Evolutionary conservation across 2,113 vertebrate genomes (phyloP).

Genomic region (Ceyx cyanopectus): DNA sequence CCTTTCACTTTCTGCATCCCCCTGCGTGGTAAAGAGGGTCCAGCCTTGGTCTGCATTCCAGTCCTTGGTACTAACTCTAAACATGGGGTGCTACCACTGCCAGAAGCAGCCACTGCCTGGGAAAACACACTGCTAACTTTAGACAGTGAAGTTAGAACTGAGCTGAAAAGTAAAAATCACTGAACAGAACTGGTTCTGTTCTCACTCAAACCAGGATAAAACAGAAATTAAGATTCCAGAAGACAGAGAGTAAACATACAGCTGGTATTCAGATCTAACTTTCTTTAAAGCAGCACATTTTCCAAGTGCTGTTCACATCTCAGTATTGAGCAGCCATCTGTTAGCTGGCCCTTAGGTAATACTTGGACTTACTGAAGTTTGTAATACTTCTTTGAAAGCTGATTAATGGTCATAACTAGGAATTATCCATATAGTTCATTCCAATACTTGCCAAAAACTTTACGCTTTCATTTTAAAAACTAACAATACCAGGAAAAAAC

Average conservation of each 20-base stretch:
- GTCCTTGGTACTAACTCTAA: too few relatives aligned
- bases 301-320: background rate
- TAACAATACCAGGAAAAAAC: background rate
- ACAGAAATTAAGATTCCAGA: background rate
- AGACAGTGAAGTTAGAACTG: too few relatives aligned
- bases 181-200: too few relatives aligned
- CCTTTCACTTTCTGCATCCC: too few relatives aligned
- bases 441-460: background rate
- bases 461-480: background rate
- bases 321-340: background rate
- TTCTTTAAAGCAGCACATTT: background rate
- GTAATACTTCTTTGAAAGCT: background rate
- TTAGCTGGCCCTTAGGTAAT: background rate
- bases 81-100: too few relatives aligned
- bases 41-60: too few relatives aligned
- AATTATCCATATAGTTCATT: background rate
- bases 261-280: background rate
- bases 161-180: too few relatives aligned
- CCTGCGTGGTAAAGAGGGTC: too few relatives aligned
- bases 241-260: background rate
- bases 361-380: background rate
- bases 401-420: background rate
- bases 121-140: too few relatives aligned
- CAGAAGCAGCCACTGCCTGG: too few relatives aligned
- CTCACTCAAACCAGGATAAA: too few relatives aligned